Conservation (phyloP, 1,140 invertebrate genomes). For the Amyelois transitella region DNA sequence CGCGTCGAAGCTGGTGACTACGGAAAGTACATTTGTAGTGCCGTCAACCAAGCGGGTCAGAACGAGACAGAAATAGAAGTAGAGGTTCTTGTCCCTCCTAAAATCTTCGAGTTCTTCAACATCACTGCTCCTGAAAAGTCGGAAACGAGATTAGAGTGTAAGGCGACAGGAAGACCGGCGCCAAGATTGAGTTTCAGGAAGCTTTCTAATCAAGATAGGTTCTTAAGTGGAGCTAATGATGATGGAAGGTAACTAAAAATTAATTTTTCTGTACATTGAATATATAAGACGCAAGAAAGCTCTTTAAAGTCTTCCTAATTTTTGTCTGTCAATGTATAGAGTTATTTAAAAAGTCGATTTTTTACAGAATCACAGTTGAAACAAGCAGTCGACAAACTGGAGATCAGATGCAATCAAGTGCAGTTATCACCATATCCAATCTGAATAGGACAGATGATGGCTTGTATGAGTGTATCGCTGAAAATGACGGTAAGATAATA, state of each 20-base stretch:
- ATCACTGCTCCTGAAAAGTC: slow-evolving; percentile 79
- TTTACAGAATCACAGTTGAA: slow-evolving; percentile 75
- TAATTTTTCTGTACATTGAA: slow-evolving; percentile 7
- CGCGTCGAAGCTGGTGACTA: slow-evolving; percentile 85
- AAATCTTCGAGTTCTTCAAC: slow-evolving; percentile 86
- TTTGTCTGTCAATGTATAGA: neutral
- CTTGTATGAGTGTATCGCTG: slow-evolving; percentile 89
- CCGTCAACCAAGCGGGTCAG: slow-evolving; percentile 86
- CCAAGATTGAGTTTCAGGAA: slow-evolving; percentile 85
- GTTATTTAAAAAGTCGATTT: slow-evolving; percentile 13
- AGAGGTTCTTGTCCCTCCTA: slow-evolving; percentile 83
- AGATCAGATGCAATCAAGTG: slow-evolving; percentile 77
- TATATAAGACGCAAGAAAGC: no score
- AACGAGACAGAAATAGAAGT: slow-evolving; percentile 79
- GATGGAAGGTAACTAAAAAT: slow-evolving; percentile 70
- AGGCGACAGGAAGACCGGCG: slow-evolving; percentile 83
- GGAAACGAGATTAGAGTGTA: slow-evolving; percentile 82
- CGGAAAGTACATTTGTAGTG: slow-evolving; percentile 87
- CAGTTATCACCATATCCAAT: slow-evolving; percentile 78
- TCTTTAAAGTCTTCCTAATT: neutral
- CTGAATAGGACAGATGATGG: slow-evolving; percentile 86
- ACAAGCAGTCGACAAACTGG: slow-evolving; percentile 66
- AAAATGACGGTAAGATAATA: slow-evolving; percentile 77
- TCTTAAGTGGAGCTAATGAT: slow-evolving; percentile 77
- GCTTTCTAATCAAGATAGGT: slow-evolving; percentile 74